Percentiles rank a stretch among this genome's conserved stretches.
phyloP scores from a whole-genome alignment of 2,113 vertebrate genomes.

The Oostethus manadensis region DNA sequence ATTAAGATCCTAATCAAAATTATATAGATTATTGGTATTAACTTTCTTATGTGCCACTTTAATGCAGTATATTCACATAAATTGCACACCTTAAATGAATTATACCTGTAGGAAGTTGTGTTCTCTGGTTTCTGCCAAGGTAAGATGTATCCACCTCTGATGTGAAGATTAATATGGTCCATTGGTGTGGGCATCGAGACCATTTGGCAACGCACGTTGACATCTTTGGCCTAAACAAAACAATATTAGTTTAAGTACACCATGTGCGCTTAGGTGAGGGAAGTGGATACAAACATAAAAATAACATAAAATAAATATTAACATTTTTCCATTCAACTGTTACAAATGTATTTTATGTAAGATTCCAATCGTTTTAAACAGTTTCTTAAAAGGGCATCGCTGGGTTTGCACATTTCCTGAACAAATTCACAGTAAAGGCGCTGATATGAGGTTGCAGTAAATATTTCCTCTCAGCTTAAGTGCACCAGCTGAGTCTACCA shows the following conservation, averaged over 20 bases:
- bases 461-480: no score
- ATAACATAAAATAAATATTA: no score
- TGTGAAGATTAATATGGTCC: conserved; percentile 58
- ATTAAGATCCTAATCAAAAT: no score
- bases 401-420: background rate
- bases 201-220: conserved; percentile 16
- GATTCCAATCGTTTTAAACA: no score
- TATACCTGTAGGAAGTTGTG: conserved; percentile 56
- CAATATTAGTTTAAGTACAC: conserved; percentile 3
- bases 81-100: no score
- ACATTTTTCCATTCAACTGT: no score
- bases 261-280: background rate
- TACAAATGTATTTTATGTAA: no score
- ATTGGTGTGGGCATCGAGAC: conserved; percentile 37
- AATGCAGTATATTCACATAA: background rate
- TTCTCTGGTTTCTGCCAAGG: conserved; percentile 60
- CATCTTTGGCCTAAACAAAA: conserved; percentile 31
- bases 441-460: no score
- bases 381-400: background rate
- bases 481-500: no score
- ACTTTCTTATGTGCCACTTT: background rate
- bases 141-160: conserved; percentile 61
- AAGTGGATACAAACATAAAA: no score
- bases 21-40: no score
- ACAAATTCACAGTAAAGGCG: no score